These are phyloP conservation scores for Polyploca ridens DNA, from an alignment of 2,888 invertebrate genomes.

Conservation along the genomic window DNA sequence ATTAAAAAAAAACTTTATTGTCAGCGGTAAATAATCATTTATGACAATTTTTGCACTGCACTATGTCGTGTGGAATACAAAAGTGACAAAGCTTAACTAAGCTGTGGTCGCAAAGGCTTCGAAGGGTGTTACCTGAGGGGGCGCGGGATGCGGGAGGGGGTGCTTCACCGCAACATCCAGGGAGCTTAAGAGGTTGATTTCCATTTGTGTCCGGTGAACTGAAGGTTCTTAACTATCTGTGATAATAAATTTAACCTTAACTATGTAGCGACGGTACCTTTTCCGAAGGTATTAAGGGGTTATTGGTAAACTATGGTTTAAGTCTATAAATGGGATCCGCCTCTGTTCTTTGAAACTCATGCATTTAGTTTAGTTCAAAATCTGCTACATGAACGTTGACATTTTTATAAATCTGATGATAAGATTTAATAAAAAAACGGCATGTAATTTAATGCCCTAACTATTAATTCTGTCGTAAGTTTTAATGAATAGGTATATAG, in stretches of 20 bases:
- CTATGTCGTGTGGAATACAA: neutral
- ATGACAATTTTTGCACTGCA: neutral
- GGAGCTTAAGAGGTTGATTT: slow-evolving; percentile 29
- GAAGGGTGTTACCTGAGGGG: neutral
- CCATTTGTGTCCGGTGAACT: slow-evolving; percentile 30
- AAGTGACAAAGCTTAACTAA: neutral
- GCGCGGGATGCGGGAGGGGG: neutral
- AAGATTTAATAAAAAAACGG: too few relatives aligned
- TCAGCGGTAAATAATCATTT: too few relatives aligned
- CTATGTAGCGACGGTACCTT: neutral
- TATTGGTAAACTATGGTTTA: neutral
- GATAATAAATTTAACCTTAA: slow-evolving; percentile 13
- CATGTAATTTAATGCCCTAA: too few relatives aligned
- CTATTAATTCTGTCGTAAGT: too few relatives aligned
- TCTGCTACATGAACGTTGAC: too few relatives aligned
- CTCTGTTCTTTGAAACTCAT: too few relatives aligned
- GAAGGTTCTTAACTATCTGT: slow-evolving; percentile 9
- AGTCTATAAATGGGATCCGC: too few relatives aligned
- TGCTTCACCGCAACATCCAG: slow-evolving; percentile 9
- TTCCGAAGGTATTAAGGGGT: neutral
- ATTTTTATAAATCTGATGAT: too few relatives aligned
- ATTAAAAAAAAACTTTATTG: too few relatives aligned
- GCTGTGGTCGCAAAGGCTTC: neutral
- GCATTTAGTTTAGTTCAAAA: too few relatives aligned
- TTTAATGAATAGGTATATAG: too few relatives aligned